Conservation (phyloP, 2,888 invertebrate genomes). For the Hydrotaea diabolus region DNA sequence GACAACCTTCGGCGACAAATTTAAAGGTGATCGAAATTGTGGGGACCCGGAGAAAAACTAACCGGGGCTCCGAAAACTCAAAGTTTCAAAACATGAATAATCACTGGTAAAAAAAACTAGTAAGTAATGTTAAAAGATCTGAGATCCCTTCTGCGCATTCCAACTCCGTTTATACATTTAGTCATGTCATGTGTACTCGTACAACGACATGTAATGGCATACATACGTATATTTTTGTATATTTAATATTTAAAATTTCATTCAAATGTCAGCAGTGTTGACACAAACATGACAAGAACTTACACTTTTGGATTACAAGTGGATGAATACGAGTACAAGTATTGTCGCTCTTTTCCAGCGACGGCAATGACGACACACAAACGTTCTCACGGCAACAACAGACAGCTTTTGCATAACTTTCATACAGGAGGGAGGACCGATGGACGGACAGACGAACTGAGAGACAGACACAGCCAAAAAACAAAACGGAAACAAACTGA, state of each 20-base stretch:
- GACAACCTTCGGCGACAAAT: no score
- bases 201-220: background rate
- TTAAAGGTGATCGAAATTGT: no score
- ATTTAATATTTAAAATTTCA: constrained; percentile 69
- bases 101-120: no score
- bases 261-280: constrained; percentile 70
- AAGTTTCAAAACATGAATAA: no score
- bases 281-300: constrained; percentile 71
- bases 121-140: no score
- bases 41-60: no score
- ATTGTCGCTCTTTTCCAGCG: constrained; percentile 39
- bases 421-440: constrained; percentile 23
- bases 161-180: no score
- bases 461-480: constrained; percentile 26
- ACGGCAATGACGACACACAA: background rate
- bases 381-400: background rate
- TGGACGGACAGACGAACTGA: background rate
- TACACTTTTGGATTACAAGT: constrained; percentile 69
- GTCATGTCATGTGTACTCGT: no score
- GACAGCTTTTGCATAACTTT: constrained; percentile 30
- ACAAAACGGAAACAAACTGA: constrained; percentile 32
- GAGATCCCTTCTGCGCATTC: no score
- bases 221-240: constrained; percentile 27
- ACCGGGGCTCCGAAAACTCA: no score
- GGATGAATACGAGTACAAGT: no score